These are phyloP conservation scores for Penaeus vannamei DNA, from an alignment of 1,140 invertebrate species.

Conservation along the genomic window DNA sequence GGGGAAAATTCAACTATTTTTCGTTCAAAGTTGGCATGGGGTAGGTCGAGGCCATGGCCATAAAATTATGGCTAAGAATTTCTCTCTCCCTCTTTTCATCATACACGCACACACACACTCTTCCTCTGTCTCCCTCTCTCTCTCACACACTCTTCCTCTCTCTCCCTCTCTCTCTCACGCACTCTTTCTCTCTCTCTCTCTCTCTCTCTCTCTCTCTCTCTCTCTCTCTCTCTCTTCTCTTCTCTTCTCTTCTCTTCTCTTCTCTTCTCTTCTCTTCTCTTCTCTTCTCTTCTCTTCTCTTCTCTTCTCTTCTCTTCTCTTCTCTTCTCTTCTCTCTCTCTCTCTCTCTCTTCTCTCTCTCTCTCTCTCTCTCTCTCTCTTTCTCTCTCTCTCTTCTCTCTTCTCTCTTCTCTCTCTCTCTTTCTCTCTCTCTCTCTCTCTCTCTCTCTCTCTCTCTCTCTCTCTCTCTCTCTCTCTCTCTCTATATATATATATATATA, in stretches of 20 bases:
- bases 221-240: no score
- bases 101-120: slow-evolving; percentile 11
- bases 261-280: background rate
- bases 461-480: background rate
- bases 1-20: no score
- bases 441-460: background rate
- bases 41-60: no score
- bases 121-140: no score
- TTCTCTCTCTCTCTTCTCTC: slow-evolving; percentile 10
- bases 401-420: background rate
- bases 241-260: background rate
- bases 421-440: background rate
- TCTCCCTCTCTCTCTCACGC: no score
- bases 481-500: no score
- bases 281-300: background rate
- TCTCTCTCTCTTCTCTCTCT: background rate
- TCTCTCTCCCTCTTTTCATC: background rate
- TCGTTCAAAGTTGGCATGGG: no score
- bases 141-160: no score
- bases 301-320: background rate
- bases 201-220: no score
- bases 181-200: no score
- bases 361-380: background rate
- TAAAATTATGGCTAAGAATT: no score
- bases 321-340: background rate